Percentiles rank a stretch among this genome's conserved stretches.
Evolutionary conservation across 2,797 vertebrate species (phyloP).

Genomic region (Lindbergichthys nudifrons): DNA sequence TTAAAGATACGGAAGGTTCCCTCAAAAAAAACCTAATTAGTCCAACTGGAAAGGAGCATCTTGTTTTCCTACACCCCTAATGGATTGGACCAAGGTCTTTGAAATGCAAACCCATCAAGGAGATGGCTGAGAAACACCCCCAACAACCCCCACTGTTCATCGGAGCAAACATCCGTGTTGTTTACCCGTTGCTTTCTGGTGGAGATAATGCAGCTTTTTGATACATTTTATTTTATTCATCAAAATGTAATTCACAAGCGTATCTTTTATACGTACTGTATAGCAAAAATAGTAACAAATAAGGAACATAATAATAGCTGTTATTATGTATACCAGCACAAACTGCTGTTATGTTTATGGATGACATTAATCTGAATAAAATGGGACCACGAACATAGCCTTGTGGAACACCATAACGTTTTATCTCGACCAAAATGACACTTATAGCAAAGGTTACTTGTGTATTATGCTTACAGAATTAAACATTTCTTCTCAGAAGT

Average conservation of each 20-base stretch:
- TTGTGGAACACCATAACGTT: neutral
- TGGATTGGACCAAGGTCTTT: constrained; percentile 84
- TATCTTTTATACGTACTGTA: neutral
- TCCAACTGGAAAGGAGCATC: constrained; percentile 81
- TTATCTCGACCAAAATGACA: neutral
- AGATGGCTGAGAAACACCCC: constrained; percentile 66
- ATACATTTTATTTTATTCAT: constrained; percentile 26
- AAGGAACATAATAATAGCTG: neutral
- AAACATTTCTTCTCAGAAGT: neutral
- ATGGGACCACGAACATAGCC: neutral
- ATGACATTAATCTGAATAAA: neutral
- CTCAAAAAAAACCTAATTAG: constrained; percentile 79
- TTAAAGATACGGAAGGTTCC: constrained; percentile 81
- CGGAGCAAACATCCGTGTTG: constrained; percentile 42
- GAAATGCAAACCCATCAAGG: constrained; percentile 84
- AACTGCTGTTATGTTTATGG: neutral
- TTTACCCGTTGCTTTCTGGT: constrained; percentile 38
- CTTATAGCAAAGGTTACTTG: neutral
- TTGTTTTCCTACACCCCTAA: constrained; percentile 82
- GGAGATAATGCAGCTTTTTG: constrained; percentile 23
- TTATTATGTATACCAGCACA: neutral
- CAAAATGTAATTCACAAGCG: neutral
- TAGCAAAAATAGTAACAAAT: too few relatives aligned
- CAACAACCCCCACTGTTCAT: constrained; percentile 16
- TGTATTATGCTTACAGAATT: neutral